These are phyloP conservation scores for Eriocheir sinensis DNA, from an alignment of 1,140 invertebrate species.

Conservation along the genomic window DNA sequence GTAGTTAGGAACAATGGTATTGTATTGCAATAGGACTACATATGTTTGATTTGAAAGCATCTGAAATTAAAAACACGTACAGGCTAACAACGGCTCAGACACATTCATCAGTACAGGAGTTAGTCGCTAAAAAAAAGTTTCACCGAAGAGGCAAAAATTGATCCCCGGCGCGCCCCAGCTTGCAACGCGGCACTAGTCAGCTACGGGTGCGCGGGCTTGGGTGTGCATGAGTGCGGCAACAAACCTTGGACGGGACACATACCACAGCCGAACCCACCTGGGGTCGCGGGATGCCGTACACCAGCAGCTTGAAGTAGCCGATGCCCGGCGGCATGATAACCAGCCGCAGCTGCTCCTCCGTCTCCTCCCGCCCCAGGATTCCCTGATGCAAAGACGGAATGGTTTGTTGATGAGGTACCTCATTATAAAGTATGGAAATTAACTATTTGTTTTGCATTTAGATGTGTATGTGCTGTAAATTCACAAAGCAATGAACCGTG, in stretches of 20 bases:
- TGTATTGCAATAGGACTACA: too few species aligned
- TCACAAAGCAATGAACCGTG: background rate
- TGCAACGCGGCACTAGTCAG: too few species aligned
- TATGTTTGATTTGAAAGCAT: too few species aligned
- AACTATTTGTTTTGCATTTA: too few species aligned
- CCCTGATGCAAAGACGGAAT: conserved; percentile 73
- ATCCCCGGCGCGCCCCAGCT: too few species aligned
- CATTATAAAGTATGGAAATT: too few species aligned
- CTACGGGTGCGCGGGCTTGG: background rate
- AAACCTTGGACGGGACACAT: conserved; percentile 78
- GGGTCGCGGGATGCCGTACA: conserved; percentile 81
- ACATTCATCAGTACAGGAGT: too few species aligned
- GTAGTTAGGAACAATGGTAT: too few species aligned
- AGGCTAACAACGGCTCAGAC: too few species aligned
- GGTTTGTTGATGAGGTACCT: too few species aligned
- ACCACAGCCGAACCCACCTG: conserved; percentile 79
- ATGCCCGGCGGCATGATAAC: conserved; percentile 80
- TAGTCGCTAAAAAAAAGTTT: background rate
- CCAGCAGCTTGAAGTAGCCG: conserved; percentile 81
- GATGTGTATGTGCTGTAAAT: background rate
- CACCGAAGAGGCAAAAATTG: background rate
- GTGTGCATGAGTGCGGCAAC: conserved; percentile 76
- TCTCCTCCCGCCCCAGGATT: conserved; percentile 80
- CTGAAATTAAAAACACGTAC: too few species aligned
- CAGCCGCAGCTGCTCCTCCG: conserved; percentile 80